A percentile compares a stretch with the other conserved stretches of the same genome.
These are phyloP conservation scores for Gastrophryne carolinensis DNA, from an alignment of 2,797 vertebrate genomes.

Conservation along the genomic window DNA sequence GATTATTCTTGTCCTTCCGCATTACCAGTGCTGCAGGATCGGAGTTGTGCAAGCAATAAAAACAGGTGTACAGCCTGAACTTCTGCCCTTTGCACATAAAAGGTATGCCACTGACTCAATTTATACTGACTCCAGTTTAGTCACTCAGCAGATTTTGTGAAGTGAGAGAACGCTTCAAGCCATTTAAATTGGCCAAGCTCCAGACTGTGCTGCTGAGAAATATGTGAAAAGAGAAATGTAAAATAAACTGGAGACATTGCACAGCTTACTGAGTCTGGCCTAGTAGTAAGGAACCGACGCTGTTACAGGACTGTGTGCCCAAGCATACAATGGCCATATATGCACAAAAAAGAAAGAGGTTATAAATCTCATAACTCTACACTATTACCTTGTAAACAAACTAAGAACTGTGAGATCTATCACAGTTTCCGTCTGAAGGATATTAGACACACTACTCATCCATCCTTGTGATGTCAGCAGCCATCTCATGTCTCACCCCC, in stretches of 20 bases:
- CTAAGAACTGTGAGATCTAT: too few relatives aligned
- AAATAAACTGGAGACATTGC: slow-evolving; percentile 4
- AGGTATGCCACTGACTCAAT: slow-evolving; percentile 15
- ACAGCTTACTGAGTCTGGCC: too few relatives aligned
- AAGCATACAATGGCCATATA: too few relatives aligned
- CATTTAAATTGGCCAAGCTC: background rate
- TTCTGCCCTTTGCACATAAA: slow-evolving; percentile 15
- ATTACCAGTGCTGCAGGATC: slow-evolving; percentile 14
- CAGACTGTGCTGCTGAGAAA: background rate
- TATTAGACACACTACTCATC: too few relatives aligned
- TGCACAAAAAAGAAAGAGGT: too few relatives aligned
- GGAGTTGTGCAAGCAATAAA: background rate
- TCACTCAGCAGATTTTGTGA: slow-evolving; percentile 22
- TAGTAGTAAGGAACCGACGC: too few relatives aligned
- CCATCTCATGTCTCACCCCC: too few relatives aligned
- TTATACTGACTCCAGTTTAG: background rate
- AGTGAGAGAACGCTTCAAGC: slow-evolving; percentile 3
- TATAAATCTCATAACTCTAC: too few relatives aligned
- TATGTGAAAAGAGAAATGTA: background rate
- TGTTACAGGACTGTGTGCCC: too few relatives aligned
- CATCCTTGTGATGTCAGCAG: too few relatives aligned
- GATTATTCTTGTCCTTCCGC: background rate
- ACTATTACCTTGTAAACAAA: too few relatives aligned
- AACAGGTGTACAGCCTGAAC: slow-evolving; percentile 21
- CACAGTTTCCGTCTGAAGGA: too few relatives aligned